A percentile compares a stretch with the other conserved stretches of the same genome.
phyloP scores from a whole-genome alignment of 2,888 invertebrate species.

The Myopa tessellatipennis region DNA sequence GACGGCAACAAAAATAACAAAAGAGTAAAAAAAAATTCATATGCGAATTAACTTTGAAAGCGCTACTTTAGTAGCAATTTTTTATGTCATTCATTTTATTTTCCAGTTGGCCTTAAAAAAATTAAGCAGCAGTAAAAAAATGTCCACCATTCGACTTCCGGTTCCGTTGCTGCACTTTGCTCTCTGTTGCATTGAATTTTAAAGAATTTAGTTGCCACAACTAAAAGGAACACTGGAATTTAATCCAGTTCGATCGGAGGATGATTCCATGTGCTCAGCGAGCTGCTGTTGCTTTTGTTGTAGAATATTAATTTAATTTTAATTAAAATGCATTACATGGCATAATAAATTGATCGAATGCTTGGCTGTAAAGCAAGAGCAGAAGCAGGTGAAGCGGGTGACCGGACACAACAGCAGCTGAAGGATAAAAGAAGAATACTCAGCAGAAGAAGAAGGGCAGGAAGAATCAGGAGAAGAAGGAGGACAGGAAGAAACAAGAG shows the following conservation, averaged over 20 bases:
- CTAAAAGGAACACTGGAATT: background rate
- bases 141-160: conserved; percentile 2
- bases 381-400: background rate
- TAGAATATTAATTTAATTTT: conserved; percentile 23
- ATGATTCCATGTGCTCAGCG: background rate
- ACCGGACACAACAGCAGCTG: background rate
- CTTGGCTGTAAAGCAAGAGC: background rate
- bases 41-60: too few relatives aligned
- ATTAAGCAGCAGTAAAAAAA: background rate
- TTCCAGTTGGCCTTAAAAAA: too few relatives aligned
- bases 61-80: too few relatives aligned
- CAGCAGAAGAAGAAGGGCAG: too few relatives aligned
- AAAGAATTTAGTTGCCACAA: too few relatives aligned
- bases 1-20: background rate
- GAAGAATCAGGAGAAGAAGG: too few relatives aligned
- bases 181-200: background rate
- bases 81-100: too few relatives aligned
- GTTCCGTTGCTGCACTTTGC: conserved; percentile 1
- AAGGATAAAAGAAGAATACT: too few relatives aligned
- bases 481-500: too few relatives aligned
- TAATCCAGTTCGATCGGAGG: background rate
- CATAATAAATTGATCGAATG: conserved; percentile 29
- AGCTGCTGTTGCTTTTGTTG: background rate
- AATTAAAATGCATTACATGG: conserved; percentile 34
- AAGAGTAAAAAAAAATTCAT: background rate